Conservation (phyloP, 2,888 invertebrate species). For the Ectropis crepuscularia region DNA sequence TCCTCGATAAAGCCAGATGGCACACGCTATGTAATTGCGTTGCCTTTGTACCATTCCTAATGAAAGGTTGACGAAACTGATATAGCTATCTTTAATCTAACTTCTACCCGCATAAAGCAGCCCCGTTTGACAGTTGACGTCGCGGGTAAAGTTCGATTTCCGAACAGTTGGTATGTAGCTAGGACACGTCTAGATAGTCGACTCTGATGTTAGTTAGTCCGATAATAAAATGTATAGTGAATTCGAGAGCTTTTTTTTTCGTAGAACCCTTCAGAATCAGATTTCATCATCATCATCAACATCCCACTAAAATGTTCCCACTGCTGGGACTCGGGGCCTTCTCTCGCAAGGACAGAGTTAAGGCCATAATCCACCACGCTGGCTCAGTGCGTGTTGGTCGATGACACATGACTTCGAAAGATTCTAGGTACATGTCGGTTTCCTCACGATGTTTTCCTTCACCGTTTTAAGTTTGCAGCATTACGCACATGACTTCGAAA, state of each 20-base stretch:
- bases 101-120: slow-evolving; percentile 71
- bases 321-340: too few relatives aligned
- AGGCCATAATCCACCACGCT: too few relatives aligned
- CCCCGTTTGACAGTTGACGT: slow-evolving; percentile 65
- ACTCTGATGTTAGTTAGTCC: slow-evolving; percentile 2
- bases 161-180: slow-evolving; percentile 27
- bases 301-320: too few relatives aligned
- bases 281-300: too few relatives aligned
- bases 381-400: too few relatives aligned
- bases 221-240: not conserved
- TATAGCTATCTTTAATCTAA: slow-evolving; percentile 83
- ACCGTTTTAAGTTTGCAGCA: too few relatives aligned
- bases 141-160: slow-evolving; percentile 49
- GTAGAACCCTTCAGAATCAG: slow-evolving; percentile 8
- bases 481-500: too few relatives aligned
- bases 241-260: slow-evolving; percentile 2
- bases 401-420: too few relatives aligned
- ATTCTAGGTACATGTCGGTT: too few relatives aligned
- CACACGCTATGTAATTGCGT: slow-evolving; percentile 75
- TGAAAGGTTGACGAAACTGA: slow-evolving; percentile 82
- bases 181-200: not conserved
- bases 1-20: slow-evolving; percentile 81
- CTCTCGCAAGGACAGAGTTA: too few relatives aligned
- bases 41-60: slow-evolving; percentile 77
- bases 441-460: too few relatives aligned